A percentile compares a stretch with the other conserved stretches of the same genome.
phyloP scores from a whole-genome alignment of 2,888 invertebrate species.

The Folsomia candida region DNA sequence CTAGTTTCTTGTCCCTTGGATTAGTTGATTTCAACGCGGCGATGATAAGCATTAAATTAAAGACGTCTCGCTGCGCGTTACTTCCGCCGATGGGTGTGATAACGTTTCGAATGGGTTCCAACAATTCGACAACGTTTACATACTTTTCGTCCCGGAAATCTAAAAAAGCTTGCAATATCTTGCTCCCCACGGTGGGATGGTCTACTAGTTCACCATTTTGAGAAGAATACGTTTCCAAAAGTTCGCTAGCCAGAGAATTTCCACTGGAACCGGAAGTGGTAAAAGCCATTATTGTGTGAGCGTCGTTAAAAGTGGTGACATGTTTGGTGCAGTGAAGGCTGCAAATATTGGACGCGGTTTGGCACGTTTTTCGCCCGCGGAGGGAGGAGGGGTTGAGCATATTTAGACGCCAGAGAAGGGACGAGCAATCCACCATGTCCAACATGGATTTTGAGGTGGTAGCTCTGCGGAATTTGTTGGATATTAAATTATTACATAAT shows the following conservation, averaged over 20 bases:
- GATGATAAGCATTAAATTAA: conserved; percentile 17
- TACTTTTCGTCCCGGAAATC: neutral
- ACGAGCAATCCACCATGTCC: conserved; percentile 15
- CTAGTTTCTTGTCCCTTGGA: conserved; percentile 2
- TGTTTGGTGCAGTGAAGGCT: conserved; percentile 1
- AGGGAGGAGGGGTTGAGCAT: neutral
- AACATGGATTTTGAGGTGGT: conserved; percentile 10
- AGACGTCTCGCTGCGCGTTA: conserved; percentile 19
- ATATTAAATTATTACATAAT: neutral
- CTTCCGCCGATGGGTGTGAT: conserved; percentile 11
- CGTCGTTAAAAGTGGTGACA: conserved; percentile 23
- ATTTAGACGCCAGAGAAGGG: conserved; percentile 20
- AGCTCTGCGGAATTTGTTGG: no score
- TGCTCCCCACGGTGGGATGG: neutral
- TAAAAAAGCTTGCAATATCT: neutral
- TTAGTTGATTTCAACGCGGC: conserved; percentile 13
- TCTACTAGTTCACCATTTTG: neutral
- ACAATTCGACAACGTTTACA: conserved; percentile 3
- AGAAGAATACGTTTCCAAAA: neutral
- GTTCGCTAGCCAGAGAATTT: neutral
- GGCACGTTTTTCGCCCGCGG: neutral
- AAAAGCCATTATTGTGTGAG: conserved; percentile 27
- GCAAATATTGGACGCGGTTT: neutral
- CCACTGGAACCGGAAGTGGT: neutral
- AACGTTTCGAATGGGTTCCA: conserved; percentile 6